phyloP scores from a whole-genome alignment of 2,888 invertebrate species.

The Patella caerulea region DNA sequence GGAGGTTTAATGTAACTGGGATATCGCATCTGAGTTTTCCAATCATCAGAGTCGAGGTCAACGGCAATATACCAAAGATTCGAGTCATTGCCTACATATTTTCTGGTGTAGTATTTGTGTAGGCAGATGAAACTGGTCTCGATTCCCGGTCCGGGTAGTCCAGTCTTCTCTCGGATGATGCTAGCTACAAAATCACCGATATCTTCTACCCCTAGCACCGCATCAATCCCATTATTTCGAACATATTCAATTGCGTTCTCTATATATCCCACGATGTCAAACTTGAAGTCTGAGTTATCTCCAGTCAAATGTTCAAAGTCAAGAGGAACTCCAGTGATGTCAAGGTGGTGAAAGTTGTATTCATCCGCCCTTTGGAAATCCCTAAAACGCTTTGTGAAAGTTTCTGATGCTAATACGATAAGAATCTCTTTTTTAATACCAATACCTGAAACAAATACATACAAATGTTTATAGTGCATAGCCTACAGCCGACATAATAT shows the following conservation, averaged over 20 bases:
- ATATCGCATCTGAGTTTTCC: neutral
- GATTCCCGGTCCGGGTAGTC: neutral
- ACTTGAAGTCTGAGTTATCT: neutral
- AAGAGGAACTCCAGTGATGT: neutral
- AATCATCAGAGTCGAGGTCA: neutral
- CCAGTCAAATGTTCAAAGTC: too few species aligned
- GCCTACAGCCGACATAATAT: too few species aligned
- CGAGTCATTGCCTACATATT: neutral
- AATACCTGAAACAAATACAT: too few species aligned
- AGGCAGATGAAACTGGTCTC: neutral
- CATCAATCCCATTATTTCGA: neutral
- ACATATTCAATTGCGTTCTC: neutral
- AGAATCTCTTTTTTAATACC: neutral
- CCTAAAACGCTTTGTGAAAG: neutral
- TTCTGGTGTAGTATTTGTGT: constrained; percentile 6
- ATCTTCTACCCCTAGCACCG: neutral
- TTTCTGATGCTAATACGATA: neutral
- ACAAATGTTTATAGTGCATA: too few species aligned
- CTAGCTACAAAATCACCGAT: neutral
- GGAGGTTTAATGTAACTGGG: neutral
- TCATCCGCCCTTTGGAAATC: neutral
- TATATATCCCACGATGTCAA: neutral
- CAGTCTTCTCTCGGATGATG: neutral
- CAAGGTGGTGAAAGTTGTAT: neutral
- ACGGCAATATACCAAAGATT: neutral